These are phyloP conservation scores for Trypoxylus dichotomus DNA, from an alignment of 1,140 invertebrate genomes.

Conservation along the genomic window DNA sequence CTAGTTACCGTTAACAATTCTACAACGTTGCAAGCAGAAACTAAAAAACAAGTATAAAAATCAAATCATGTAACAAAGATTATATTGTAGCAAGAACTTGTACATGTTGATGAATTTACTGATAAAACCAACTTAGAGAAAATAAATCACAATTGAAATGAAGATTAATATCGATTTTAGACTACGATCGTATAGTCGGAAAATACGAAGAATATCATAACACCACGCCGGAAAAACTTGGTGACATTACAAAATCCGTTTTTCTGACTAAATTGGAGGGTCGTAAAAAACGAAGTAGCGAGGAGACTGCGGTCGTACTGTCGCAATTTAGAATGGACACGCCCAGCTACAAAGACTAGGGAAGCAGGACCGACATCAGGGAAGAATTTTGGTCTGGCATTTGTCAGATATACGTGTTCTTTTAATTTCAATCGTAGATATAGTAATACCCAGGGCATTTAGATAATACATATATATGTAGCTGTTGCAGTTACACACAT, in stretches of 20 bases:
- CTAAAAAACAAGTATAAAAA: no score
- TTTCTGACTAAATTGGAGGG: conserved; percentile 45
- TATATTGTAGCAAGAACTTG: no score
- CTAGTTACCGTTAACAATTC: no score
- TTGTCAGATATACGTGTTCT: neutral
- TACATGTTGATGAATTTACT: no score
- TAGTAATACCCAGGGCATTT: no score
- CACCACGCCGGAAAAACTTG: conserved; percentile 33
- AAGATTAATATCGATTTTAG: neutral
- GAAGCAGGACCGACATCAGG: conserved; percentile 37
- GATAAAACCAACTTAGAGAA: neutral
- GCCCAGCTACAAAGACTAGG: conserved; percentile 35
- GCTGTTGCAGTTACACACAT: no score
- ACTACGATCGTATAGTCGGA: neutral
- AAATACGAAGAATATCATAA: conserved; percentile 31
- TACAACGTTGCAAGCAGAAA: no score
- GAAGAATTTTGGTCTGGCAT: neutral
- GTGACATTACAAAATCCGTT: conserved; percentile 41
- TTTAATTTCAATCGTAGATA: no score
- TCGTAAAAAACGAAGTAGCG: conserved; percentile 45
- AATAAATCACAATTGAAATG: neutral
- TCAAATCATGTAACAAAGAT: no score
- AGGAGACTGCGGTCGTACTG: conserved; percentile 41
- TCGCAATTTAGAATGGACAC: conserved; percentile 45
- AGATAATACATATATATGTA: no score